Evolutionary conservation across 2,113 vertebrate species (phyloP), one percentile per base, ranked within the genome.

Genomic region (Apus apus): DNA sequence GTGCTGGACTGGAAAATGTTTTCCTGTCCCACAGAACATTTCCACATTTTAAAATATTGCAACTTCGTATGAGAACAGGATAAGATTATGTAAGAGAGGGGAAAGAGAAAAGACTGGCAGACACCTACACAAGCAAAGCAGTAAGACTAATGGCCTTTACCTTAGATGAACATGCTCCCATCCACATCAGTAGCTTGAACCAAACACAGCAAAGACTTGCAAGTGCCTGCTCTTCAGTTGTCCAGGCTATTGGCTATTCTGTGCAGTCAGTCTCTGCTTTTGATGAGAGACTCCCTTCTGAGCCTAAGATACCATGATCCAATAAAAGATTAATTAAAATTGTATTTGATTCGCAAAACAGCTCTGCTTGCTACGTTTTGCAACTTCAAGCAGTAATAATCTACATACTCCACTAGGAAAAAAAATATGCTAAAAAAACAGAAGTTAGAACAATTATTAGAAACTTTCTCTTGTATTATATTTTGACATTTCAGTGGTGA

Each of bases 401-500:
- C 68, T 54, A 45, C 15, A n/a, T 34, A 76, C 6, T 73, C 54
- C 54, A 53, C 17, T 61, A 45, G 46, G 2, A 23, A 61, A 32
- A 66, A 58, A 58, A 56, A 20, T 50, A 10, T 38, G 38, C 38
- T 38, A 19, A 46, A 34, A 2, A 29, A 56, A 56, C 11, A 8
- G 25, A 92, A 89, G 38, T 46, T 89, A 68, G n/a, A 85, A 75
- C 13, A 77, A n/a, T 77, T 92, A 79, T 71, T 85, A 74, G 43
- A 94, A 93, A 89, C n/a, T 76, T 90, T 79, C 20, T 92, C 91
- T 85, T 85, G 5, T 61, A 43, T 74, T 68, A 6, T 48, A 86
- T 95, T 80, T 88, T 86, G 66, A 88, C 14, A 30, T 80, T 96
- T 94, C 60, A 80, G 40, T 90, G 38, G 19, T 43, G n/a, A 71